These are phyloP conservation scores for Acestrorhynchus altus DNA, from an alignment of 2,797 vertebrate genomes.

Conservation along the genomic window DNA sequence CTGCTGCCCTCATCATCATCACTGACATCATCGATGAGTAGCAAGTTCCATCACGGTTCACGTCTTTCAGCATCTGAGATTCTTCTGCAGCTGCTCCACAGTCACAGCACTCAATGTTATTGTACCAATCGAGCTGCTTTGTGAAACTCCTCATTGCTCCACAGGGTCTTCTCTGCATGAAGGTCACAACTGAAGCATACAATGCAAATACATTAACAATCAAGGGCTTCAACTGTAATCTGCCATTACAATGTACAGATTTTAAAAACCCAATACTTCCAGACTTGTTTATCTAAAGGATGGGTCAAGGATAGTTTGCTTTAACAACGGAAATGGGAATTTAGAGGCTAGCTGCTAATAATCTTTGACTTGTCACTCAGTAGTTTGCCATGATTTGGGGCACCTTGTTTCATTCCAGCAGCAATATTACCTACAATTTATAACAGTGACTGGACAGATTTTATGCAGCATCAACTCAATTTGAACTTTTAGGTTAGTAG, in stretches of 20 bases:
- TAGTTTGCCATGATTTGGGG: too few species aligned
- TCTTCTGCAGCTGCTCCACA: neutral
- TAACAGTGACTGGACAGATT: too few species aligned
- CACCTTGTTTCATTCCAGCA: too few species aligned
- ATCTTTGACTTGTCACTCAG: too few species aligned
- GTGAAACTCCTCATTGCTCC: neutral
- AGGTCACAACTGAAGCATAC: neutral
- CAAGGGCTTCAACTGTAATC: neutral
- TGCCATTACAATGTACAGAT: neutral
- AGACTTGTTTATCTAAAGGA: neutral
- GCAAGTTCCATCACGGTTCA: neutral
- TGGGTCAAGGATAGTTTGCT: neutral
- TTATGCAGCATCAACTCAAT: too few species aligned
- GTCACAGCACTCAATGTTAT: neutral
- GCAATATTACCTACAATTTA: too few species aligned
- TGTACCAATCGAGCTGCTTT: neutral
- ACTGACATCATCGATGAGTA: constrained; percentile 31
- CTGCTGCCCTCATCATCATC: constrained; percentile 38
- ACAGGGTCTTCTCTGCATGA: neutral
- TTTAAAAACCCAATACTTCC: neutral
- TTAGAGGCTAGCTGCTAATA: too few species aligned
- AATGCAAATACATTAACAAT: neutral
- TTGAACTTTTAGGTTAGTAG: too few species aligned
- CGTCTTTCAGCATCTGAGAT: neutral
- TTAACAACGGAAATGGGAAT: neutral